Evolutionary conservation across 2,797 vertebrate genomes (phyloP), one percentile per base, ranked within the genome.

Genomic region (Crenichthys baileyi): DNA sequence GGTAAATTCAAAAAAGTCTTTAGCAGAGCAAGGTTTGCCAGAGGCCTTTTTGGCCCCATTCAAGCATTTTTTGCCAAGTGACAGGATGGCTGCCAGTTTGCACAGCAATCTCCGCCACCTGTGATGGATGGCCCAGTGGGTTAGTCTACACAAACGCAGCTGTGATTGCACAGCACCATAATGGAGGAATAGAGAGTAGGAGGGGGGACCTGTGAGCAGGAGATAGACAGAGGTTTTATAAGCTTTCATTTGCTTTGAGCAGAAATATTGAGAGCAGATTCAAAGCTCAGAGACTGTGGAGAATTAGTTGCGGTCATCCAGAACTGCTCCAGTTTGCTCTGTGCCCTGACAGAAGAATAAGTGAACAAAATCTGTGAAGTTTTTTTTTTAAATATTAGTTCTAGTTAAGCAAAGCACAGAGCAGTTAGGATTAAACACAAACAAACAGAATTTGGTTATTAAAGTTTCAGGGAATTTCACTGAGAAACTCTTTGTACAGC

Each of bases 121-220:
- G 94, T 96, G 94, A 95, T 94, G 93, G 94, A 95, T 93, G 92
- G 92, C 92, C 93, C 90, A 91, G 89, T 92, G 92, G 92, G 89
- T 92, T 83, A 85, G 86, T 90, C 92, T 91, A 80, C 90, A 93
- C 92, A 90, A 89, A 93, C 82, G 85, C 92, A 93, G 92, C 93
- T 94, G 91, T 85, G 93, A 89, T 88, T 90, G 84, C 88, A 88
- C 65, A 77, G 81, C 74, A 83, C 89, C 87, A 89, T 91, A 90
- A 93, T 91, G 85, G 92, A 90, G 87, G 83, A 72, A 75, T 82
- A 67, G 26, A 44, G 89, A 76, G 84, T 84, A 81, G 61, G 29
- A 9, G 89, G 78, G 83, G 85, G 84, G 86, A 85, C 86, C 92
- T 95, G 94, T 83, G 90, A 92, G 86, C 83, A 81, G 82, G 80